Conservation (phyloP, 2,888 invertebrate species). For the Antheraea assamensis region DNA sequence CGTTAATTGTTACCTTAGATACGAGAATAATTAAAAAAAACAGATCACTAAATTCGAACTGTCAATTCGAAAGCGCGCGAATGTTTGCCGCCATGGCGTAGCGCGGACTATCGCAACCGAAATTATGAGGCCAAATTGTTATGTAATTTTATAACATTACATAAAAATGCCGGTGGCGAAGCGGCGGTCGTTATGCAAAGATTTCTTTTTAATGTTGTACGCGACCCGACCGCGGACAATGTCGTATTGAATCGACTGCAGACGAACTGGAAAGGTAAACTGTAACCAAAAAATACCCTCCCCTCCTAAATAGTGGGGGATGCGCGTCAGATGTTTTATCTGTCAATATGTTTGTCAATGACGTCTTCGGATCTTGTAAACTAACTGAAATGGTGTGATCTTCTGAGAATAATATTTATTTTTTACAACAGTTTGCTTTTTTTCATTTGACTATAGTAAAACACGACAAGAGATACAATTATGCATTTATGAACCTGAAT, state of each 20-base stretch:
- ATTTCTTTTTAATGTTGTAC: not conserved
- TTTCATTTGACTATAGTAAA: not conserved
- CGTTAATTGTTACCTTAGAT: not conserved
- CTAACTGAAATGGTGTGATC: not conserved
- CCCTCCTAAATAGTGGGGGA: constrained; percentile 12
- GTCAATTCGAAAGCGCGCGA: constrained; percentile 52
- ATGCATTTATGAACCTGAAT: no score
- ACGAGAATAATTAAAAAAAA: not conserved
- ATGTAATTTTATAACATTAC: constrained; percentile 75
- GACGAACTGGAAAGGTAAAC: not conserved
- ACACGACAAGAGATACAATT: no score
- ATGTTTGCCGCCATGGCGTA: constrained; percentile 59
- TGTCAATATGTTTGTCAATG: not conserved
- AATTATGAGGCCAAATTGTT: constrained; percentile 77
- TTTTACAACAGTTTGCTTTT: no score
- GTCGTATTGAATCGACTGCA: not conserved
- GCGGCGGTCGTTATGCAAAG: constrained; percentile 3
- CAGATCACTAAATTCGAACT: constrained; percentile 8
- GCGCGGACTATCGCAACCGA: constrained; percentile 64
- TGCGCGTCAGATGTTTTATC: not conserved
- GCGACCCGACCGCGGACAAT: constrained; percentile 5
- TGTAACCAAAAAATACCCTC: not conserved
- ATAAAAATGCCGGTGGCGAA: constrained; percentile 72
- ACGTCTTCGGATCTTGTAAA: not conserved
- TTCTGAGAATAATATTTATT: not conserved